Percentiles rank a stretch among this genome's conserved stretches.
These are phyloP conservation scores for Anhinga rufa DNA, from an alignment of 2,113 vertebrate species.

Conservation along the genomic window DNA sequence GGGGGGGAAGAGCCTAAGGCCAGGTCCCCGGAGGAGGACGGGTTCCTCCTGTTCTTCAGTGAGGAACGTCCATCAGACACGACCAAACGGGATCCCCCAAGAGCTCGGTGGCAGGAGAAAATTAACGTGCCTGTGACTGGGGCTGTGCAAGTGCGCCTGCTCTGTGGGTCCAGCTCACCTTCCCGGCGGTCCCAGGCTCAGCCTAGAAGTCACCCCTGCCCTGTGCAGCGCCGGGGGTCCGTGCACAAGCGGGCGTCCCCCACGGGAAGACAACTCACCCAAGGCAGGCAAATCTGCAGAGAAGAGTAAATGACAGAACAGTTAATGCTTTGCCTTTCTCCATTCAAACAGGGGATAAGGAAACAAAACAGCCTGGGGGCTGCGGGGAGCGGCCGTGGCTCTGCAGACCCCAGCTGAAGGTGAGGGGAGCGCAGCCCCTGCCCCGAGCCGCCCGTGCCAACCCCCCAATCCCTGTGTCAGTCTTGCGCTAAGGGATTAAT, in stretches of 20 bases:
- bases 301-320: background rate
- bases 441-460: background rate
- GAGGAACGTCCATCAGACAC: rapidly evolving
- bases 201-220: background rate
- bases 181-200: background rate
- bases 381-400: background rate
- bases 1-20: background rate
- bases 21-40: background rate
- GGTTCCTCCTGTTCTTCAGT: background rate
- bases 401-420: background rate
- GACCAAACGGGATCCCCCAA: background rate
- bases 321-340: background rate
- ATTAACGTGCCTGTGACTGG: rapidly evolving
- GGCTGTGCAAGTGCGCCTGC: background rate
- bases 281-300: rapidly evolving
- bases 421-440: background rate
- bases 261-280: background rate
- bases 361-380: background rate
- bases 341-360: rapidly evolving
- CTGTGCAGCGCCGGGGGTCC: background rate
- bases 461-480: background rate
- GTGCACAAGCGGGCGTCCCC: rapidly evolving
- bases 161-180: background rate
- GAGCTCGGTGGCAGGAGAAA: background rate
- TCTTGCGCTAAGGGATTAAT: background rate